Conservation (phyloP, 2,113 vertebrate genomes). For the Hippocampus comes region DNA sequence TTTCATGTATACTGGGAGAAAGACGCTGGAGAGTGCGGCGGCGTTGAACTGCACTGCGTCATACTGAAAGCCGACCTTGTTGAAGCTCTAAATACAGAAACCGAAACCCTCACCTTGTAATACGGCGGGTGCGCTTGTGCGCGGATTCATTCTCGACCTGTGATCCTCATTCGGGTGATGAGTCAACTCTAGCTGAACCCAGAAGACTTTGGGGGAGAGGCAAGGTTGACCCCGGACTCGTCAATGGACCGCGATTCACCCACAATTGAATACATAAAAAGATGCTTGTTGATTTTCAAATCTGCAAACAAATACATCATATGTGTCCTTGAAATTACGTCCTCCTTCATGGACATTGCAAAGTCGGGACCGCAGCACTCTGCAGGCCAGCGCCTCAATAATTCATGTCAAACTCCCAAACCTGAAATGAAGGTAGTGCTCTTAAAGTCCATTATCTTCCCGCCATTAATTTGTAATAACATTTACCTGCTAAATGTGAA, state of each 20-base stretch:
- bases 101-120: not conserved
- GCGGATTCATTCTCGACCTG: not conserved
- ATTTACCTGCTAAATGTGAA: conserved; percentile 18
- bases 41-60: not conserved
- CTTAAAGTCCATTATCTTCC: conserved; percentile 51
- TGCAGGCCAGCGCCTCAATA: conserved; percentile 20
- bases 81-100: not conserved
- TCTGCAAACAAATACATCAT: no score
- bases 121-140: not conserved
- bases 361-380: conserved; percentile 17
- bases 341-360: not conserved
- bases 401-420: conserved; percentile 23
- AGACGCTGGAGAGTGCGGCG: not conserved
- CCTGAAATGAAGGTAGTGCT: conserved; percentile 13
- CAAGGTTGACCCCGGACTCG: no score
- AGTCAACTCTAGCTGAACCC: not conserved
- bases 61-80: not conserved
- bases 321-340: not conserved
- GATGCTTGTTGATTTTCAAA: no score
- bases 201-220: not conserved
- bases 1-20: not conserved
- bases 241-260: no score
- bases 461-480: conserved; percentile 33
- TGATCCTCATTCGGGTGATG: not conserved
- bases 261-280: no score